phyloP scores from a whole-genome alignment of 2,888 invertebrate genomes.

The Epicampocera succincta region DNA sequence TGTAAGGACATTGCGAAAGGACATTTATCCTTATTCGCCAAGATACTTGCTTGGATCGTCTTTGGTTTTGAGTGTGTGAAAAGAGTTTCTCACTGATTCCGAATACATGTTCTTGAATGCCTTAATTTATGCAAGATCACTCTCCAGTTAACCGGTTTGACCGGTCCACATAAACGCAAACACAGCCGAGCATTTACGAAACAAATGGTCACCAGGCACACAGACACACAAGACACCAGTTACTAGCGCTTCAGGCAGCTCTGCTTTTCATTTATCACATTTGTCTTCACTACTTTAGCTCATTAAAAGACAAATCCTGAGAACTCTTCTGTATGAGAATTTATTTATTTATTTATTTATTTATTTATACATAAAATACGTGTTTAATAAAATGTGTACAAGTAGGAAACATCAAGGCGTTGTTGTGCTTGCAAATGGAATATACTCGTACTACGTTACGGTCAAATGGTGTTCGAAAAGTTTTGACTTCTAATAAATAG shows the following conservation, averaged over 20 bases:
- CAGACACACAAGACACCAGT: slow-evolving; percentile 33
- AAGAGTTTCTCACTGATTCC: slow-evolving; percentile 66
- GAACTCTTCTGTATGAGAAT: slow-evolving; percentile 54
- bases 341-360: slow-evolving; percentile 45
- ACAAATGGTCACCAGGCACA: slow-evolving; percentile 45
- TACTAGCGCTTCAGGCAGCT: slow-evolving; percentile 20
- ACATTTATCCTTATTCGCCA: slow-evolving; percentile 71
- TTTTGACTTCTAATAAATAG: slow-evolving; percentile 62
- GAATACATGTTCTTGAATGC: slow-evolving; percentile 25
- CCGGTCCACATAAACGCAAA: slow-evolving; percentile 73
- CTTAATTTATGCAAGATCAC: slow-evolving; percentile 72
- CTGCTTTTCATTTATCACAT: not conserved
- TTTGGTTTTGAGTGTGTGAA: slow-evolving; percentile 48
- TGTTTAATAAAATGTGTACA: slow-evolving; percentile 48
- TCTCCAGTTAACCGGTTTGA: slow-evolving; percentile 77
- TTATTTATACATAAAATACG: not conserved
- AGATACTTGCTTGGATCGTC: slow-evolving; percentile 32
- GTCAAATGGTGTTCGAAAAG: slow-evolving; percentile 44
- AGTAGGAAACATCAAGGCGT: slow-evolving; percentile 18
- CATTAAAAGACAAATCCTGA: slow-evolving; percentile 19
- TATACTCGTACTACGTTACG: slow-evolving; percentile 17
- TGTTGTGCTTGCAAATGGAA: slow-evolving; percentile 5
- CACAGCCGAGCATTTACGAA: slow-evolving; percentile 11
- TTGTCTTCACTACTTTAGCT: slow-evolving; percentile 1
- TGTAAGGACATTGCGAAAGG: slow-evolving; percentile 80